These are phyloP conservation scores for Mya arenaria DNA, from an alignment of 1,140 invertebrate genomes.

Conservation along the genomic window DNA sequence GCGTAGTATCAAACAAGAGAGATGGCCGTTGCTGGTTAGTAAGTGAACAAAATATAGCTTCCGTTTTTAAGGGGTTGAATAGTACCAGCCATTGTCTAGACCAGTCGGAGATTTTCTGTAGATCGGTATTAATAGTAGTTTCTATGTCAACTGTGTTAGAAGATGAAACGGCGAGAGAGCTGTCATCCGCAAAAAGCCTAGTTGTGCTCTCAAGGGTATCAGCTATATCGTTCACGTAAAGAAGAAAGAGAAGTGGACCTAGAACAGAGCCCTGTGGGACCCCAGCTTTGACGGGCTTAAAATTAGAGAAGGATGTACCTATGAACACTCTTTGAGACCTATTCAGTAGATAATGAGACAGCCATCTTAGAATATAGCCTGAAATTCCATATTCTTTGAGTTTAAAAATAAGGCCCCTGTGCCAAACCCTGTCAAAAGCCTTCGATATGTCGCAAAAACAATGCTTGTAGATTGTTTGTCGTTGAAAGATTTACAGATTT, in stretches of 20 bases:
- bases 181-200: constrained; percentile 21
- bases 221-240: constrained; percentile 57
- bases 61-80: constrained; percentile 6
- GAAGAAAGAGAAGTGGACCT: constrained; percentile 49
- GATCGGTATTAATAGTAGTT: neutral
- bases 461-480: constrained; percentile 24
- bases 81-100: constrained; percentile 9
- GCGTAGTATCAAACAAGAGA: neutral
- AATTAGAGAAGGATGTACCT: neutral
- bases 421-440: no score
- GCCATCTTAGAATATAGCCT: no score
- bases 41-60: constrained; percentile 3
- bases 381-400: no score
- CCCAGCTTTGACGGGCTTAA: neutral
- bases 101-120: neutral
- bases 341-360: no score
- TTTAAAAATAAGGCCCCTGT: no score
- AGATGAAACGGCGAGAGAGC: no score
- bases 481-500: constrained; percentile 29
- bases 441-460: no score
- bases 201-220: constrained; percentile 1
- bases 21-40: neutral
- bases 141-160: no score
- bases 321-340: constrained; percentile 24
- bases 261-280: constrained; percentile 58